These are phyloP conservation scores for Cataglyphis rosenhaueri DNA, from an alignment of 2,888 invertebrate species.

Conservation along the genomic window DNA sequence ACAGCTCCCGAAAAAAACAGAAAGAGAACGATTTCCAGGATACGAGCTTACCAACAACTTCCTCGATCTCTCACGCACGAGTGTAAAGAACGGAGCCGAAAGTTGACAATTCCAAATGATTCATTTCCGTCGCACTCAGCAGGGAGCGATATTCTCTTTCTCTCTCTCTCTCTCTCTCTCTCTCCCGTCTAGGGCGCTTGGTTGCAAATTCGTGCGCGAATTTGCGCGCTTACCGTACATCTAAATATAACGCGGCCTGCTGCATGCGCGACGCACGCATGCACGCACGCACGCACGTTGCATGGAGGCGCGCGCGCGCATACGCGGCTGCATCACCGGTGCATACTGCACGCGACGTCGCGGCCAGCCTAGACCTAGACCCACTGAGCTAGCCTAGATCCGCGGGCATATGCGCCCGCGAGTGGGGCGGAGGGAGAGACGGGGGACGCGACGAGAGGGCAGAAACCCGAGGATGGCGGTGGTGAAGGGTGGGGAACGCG, in stretches of 20 bases:
- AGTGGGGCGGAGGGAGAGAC: constrained; percentile 62
- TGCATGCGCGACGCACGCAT: constrained; percentile 16
- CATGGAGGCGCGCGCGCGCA: constrained; percentile 20
- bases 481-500: constrained; percentile 60
- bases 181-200: constrained; percentile 37
- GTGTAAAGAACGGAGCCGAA: constrained; percentile 69
- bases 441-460: constrained; percentile 52
- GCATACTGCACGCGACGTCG: constrained; percentile 74
- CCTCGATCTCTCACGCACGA: not conserved
- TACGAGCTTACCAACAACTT: not conserved
- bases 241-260: constrained; percentile 75
- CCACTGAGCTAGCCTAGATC: constrained; percentile 84
- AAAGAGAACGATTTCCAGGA: not conserved
- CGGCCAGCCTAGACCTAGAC: constrained; percentile 84
- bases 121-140: constrained; percentile 81
- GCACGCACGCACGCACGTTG: constrained; percentile 4
- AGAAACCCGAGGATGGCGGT: constrained; percentile 17
- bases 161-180: constrained; percentile 45
- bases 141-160: constrained; percentile 65
- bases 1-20: not conserved
- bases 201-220: constrained; percentile 56
- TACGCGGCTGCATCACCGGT: constrained; percentile 68
- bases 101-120: constrained; percentile 84
- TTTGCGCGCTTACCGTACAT: constrained; percentile 55
- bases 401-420: constrained; percentile 70